Conservation (phyloP, 1,140 invertebrate species). For the Pteromalus puparum region DNA sequence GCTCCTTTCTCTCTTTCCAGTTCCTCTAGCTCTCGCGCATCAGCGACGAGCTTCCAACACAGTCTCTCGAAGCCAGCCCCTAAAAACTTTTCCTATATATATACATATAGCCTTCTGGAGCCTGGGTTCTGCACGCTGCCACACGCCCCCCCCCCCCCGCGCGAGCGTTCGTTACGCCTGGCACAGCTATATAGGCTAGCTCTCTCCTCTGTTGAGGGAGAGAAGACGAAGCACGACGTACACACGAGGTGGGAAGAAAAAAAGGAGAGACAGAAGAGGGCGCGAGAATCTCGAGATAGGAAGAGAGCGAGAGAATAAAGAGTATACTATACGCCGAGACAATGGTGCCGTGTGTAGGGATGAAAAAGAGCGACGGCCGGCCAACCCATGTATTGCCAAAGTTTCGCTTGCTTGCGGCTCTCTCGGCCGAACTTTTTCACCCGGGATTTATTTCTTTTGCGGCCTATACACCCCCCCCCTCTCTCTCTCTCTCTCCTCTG, state of each 20-base stretch:
- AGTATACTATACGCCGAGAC: background rate
- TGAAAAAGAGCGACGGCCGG: constrained; percentile 34
- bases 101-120: background rate
- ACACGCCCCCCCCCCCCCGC: background rate
- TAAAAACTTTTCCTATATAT: constrained; percentile 26
- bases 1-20: background rate
- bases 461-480: background rate
- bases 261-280: background rate
- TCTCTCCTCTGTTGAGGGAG: background rate
- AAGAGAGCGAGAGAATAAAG: background rate
- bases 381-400: constrained; percentile 35
- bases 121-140: background rate
- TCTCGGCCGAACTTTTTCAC: constrained; percentile 32
- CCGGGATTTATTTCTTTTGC: constrained; percentile 23
- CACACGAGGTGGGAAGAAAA: background rate
- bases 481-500: background rate
- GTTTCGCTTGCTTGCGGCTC: constrained; percentile 5
- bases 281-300: background rate
- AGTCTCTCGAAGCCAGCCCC: background rate
- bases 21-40: background rate
- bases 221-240: background rate
- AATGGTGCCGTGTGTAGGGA: constrained; percentile 1
- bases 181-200: too few species aligned
- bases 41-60: background rate
- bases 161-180: background rate